phyloP scores from a whole-genome alignment of 2,113 vertebrate genomes.

The Polypterus senegalus region DNA sequence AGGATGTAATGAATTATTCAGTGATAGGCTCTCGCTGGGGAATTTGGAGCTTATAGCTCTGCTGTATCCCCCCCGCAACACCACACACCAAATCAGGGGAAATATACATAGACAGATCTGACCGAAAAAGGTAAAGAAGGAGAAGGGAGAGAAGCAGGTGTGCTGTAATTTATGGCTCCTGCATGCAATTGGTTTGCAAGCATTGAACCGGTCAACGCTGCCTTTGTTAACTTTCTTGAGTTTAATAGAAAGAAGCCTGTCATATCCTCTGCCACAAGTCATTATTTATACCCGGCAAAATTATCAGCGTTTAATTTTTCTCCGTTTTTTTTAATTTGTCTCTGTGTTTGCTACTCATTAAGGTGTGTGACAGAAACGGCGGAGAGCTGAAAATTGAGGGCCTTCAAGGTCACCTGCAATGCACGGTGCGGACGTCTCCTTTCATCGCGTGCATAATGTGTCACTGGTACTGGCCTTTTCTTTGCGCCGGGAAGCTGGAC shows the following conservation, averaged over 20 bases:
- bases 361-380: neutral
- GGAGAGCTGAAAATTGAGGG: neutral
- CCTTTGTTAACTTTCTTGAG: neutral
- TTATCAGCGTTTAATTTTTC: constrained; percentile 2
- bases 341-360: constrained; percentile 3
- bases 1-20: constrained; percentile 33
- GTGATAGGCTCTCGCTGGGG: constrained; percentile 15
- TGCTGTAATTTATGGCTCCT: constrained; percentile 10
- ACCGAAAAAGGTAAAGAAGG: constrained; percentile 10
- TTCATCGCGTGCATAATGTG: neutral
- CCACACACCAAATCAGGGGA: neutral
- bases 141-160: constrained; percentile 11
- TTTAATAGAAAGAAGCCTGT: neutral
- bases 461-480: no score
- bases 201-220: neutral
- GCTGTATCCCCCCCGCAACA: neutral
- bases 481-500: no score
- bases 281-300: neutral
- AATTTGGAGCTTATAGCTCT: constrained; percentile 24
- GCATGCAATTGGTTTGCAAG: constrained; percentile 4
- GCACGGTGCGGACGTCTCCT: neutral
- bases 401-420: constrained; percentile 1
- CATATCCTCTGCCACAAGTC: neutral
- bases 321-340: neutral
- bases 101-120: constrained; percentile 13